phyloP scores from a whole-genome alignment of 2,888 invertebrate species.

The Lottia gigantea region DNA sequence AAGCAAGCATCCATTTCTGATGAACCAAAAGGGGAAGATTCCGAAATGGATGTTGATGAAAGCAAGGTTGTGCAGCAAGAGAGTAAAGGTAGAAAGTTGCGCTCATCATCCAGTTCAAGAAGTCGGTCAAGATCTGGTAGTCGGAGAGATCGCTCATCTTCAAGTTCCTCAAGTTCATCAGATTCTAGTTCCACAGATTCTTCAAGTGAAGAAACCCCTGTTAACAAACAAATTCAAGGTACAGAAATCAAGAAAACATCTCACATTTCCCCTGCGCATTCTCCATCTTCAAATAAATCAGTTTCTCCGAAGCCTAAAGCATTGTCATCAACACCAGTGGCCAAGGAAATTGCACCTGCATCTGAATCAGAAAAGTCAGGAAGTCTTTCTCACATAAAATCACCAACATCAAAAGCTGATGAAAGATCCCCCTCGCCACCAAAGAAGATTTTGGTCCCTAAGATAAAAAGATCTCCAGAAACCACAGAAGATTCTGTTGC shows the following conservation, averaged over 20 bases:
- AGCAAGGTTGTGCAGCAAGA: neutral
- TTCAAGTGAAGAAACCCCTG: neutral
- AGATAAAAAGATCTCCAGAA: too few relatives aligned
- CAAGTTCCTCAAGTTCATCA: neutral
- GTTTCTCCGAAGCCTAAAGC: neutral
- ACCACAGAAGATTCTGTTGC: too few relatives aligned
- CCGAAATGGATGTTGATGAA: neutral
- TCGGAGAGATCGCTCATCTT: neutral
- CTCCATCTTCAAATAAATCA: neutral
- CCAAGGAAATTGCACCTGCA: too few relatives aligned
- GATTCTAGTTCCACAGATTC: neutral
- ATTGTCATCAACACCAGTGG: too few relatives aligned
- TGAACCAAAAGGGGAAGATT: neutral
- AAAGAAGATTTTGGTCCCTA: too few relatives aligned
- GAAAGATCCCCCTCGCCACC: too few relatives aligned
- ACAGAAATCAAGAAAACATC: neutral
- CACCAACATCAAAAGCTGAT: too few relatives aligned
- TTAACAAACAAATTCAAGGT: neutral
- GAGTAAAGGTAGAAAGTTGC: neutral
- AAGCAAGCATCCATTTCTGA: too few relatives aligned
- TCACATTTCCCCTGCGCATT: neutral
- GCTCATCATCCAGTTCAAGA: neutral
- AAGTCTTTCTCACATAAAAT: too few relatives aligned
- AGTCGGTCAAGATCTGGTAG: neutral
- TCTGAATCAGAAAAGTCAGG: too few relatives aligned